A percentile compares a stretch with the other conserved stretches of the same genome.
Conservation (phyloP, 2,888 invertebrate genomes). For the Steinernema hermaphroditum region DNA sequence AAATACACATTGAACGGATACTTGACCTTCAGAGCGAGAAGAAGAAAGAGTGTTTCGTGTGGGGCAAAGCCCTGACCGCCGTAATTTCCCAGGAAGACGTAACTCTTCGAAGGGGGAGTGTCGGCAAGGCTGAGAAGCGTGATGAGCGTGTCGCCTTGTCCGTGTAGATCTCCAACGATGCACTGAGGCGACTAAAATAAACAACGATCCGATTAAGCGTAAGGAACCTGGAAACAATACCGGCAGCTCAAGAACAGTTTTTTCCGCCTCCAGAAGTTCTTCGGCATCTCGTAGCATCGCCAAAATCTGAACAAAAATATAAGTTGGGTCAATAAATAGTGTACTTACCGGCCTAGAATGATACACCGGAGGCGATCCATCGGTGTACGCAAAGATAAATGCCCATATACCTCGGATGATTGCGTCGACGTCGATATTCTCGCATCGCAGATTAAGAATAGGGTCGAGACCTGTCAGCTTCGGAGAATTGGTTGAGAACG, state of each 20-base stretch:
- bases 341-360: slow-evolving; percentile 29
- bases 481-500: neutral
- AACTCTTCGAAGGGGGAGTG: slow-evolving; percentile 40
- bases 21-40: slow-evolving; percentile 45
- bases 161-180: slow-evolving; percentile 49
- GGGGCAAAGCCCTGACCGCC: slow-evolving; percentile 49
- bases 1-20: slow-evolving; percentile 47
- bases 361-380: slow-evolving; percentile 33
- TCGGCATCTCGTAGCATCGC: slow-evolving; percentile 33
- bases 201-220: too few relatives aligned
- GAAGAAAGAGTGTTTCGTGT: slow-evolving; percentile 46
- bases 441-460: neutral
- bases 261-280: slow-evolving; percentile 32
- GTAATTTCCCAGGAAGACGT: slow-evolving; percentile 52
- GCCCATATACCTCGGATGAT: slow-evolving; percentile 40
- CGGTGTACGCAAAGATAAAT: slow-evolving; percentile 36
- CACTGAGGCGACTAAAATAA: slow-evolving; percentile 37
- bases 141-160: slow-evolving; percentile 49
- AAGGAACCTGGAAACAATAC: too few relatives aligned
- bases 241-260: slow-evolving; percentile 37
- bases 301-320: slow-evolving; percentile 30
- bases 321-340: neutral
- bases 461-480: neutral
- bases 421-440: neutral
- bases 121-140: slow-evolving; percentile 43